These are phyloP conservation scores for Siniperca knerii DNA, from an alignment of 2,113 vertebrate species.

Conservation along the genomic window DNA sequence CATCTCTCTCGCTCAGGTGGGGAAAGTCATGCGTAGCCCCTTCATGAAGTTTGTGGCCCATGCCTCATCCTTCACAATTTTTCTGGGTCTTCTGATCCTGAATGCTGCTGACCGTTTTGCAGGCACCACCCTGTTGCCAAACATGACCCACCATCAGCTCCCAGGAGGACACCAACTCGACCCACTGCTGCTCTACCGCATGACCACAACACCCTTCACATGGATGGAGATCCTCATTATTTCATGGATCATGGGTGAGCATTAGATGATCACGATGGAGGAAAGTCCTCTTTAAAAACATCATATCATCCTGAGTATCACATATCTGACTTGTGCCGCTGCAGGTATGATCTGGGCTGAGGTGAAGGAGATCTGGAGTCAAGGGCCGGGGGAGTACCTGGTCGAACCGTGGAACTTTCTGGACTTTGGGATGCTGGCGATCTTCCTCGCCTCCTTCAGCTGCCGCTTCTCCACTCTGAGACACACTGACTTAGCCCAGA, in stretches of 20 bases:
- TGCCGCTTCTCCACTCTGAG: slow-evolving; percentile 94
- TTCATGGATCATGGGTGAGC: slow-evolving; percentile 95
- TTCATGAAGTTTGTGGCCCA: slow-evolving; percentile 99
- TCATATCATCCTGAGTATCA: background rate
- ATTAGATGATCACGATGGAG: background rate
- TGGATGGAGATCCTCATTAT: slow-evolving; percentile 99
- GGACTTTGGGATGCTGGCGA: slow-evolving; percentile 98
- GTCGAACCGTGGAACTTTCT: slow-evolving; percentile 98
- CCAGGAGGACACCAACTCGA: slow-evolving; percentile 52
- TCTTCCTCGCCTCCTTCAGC: slow-evolving; percentile 97
- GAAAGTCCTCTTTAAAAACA: background rate
- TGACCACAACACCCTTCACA: slow-evolving; percentile 96
- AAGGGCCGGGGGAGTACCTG: slow-evolving; percentile 96
- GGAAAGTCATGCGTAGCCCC: slow-evolving; percentile 94
- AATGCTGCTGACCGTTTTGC: slow-evolving; percentile 97
- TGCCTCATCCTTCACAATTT: slow-evolving; percentile 97
- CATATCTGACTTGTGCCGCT: background rate
- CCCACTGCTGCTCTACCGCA: slow-evolving; percentile 88
- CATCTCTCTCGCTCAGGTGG: slow-evolving; percentile 86
- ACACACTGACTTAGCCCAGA: slow-evolving; percentile 92
- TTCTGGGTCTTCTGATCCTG: slow-evolving; percentile 95
- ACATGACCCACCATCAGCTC: slow-evolving; percentile 90
- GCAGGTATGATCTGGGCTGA: slow-evolving; percentile 99
- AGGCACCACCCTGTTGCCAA: slow-evolving; percentile 91
- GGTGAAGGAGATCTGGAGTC: slow-evolving; percentile 99